Evolutionary conservation across 2,113 vertebrate species (phyloP).

Genomic region (Sapajus apella): DNA sequence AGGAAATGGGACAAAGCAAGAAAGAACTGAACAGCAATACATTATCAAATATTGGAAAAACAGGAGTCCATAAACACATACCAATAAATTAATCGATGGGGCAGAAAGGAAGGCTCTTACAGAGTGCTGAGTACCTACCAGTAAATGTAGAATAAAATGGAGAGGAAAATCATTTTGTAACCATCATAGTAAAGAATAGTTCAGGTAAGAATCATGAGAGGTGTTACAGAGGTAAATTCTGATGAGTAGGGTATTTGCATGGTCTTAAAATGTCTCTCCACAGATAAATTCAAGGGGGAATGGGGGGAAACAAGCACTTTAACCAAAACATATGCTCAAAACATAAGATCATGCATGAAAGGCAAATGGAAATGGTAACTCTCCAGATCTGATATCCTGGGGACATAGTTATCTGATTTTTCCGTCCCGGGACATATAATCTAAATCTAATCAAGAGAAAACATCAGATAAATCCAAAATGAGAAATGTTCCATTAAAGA

Average conservation of each 20-base stretch:
- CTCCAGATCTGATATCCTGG: neutral
- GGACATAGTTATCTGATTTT: neutral
- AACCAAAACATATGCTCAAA: neutral
- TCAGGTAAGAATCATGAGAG: neutral
- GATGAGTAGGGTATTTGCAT: neutral
- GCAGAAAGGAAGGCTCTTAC: neutral
- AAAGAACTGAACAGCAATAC: neutral
- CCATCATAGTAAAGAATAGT: neutral
- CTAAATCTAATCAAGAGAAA: conserved; percentile 31
- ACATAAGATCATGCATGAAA: neutral
- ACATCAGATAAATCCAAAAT: neutral
- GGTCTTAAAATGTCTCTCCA: conserved; percentile 19
- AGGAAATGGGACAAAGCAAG: neutral
- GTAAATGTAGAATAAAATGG: neutral
- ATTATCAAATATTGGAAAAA: neutral
- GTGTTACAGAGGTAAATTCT: neutral
- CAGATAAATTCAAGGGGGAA: neutral
- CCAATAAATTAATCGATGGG: neutral
- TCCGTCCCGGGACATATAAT: conserved; percentile 16
- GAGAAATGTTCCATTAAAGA: neutral
- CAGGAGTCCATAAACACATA: neutral
- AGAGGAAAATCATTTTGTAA: conserved; percentile 30
- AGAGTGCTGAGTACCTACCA: neutral
- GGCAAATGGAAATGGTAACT: neutral
- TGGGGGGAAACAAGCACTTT: neutral